phyloP scores from a whole-genome alignment of 1,140 invertebrate species.

The Scaptomyza montana region DNA sequence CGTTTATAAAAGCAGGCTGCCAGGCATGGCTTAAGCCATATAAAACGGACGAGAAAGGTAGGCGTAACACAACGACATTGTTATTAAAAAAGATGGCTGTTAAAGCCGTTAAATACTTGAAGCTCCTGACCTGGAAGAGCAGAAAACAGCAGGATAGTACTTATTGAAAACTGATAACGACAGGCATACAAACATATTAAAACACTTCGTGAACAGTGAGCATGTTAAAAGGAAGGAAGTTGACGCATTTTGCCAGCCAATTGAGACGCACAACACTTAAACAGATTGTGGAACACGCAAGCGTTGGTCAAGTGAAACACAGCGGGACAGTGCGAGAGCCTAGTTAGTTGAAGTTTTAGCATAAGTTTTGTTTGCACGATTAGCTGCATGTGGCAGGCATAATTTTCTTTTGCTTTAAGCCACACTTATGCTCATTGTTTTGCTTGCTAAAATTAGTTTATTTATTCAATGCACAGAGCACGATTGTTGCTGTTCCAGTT shows the following conservation, averaged over 20 bases:
- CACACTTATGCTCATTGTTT: constrained; percentile 47
- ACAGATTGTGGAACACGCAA: constrained; percentile 62
- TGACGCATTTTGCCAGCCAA: constrained; percentile 71
- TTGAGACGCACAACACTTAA: constrained; percentile 61
- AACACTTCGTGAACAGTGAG: constrained; percentile 19
- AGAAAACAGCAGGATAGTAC: constrained; percentile 20
- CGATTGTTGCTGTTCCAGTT: constrained; percentile 69
- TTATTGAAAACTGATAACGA: constrained; percentile 73
- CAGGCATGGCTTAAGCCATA: constrained; percentile 11
- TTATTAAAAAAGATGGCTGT: constrained; percentile 8
- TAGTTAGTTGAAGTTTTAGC: constrained; percentile 5
- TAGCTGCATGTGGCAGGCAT: constrained; percentile 33
- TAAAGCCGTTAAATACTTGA: constrained; percentile 43
- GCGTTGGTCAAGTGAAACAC: constrained; percentile 7
- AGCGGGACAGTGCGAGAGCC: constrained; percentile 4
- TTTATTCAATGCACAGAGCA: constrained; percentile 18
- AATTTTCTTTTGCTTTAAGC: constrained; percentile 43
- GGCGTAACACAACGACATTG: constrained; percentile 5
- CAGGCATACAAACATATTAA: constrained; percentile 48
- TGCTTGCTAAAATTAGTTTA: constrained; percentile 46
- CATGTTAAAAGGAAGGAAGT: constrained; percentile 1
- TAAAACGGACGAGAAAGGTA: constrained; percentile 6
- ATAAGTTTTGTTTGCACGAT: constrained; percentile 22
- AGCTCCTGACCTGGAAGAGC: neutral
- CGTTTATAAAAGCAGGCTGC: constrained; percentile 17